phyloP scores from a whole-genome alignment of 2,888 invertebrate species.

The Nymphalis c-album region DNA sequence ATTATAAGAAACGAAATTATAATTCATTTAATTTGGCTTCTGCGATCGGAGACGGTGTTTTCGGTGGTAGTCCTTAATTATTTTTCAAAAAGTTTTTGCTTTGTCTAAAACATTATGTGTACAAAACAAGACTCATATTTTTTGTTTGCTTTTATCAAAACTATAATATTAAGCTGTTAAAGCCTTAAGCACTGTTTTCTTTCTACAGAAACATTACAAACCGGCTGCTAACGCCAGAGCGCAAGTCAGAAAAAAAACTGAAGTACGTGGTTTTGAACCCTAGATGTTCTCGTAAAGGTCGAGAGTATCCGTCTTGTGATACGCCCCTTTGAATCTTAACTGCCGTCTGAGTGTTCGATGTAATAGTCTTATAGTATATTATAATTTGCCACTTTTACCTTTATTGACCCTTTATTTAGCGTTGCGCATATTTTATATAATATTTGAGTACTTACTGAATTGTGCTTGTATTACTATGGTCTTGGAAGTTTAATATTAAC shows the following conservation, averaged over 20 bases:
- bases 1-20: too few relatives aligned
- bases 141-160: too few relatives aligned
- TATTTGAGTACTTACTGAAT: not conserved
- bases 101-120: too few relatives aligned
- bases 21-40: too few relatives aligned
- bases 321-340: conserved; percentile 36
- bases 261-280: conserved; percentile 28
- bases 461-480: not conserved
- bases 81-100: too few relatives aligned
- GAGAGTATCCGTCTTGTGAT: conserved; percentile 33
- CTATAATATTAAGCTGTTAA: too few relatives aligned
- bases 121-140: too few relatives aligned
- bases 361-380: conserved; percentile 2
- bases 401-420: not conserved
- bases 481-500: too few relatives aligned
- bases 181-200: too few relatives aligned
- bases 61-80: too few relatives aligned
- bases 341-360: conserved; percentile 31
- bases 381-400: not conserved
- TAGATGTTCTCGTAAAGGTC: conserved; percentile 25
- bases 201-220: not conserved
- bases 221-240: conserved; percentile 1
- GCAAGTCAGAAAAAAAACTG: conserved; percentile 23
- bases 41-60: too few relatives aligned
- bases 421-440: not conserved